Evolutionary conservation across 2,797 vertebrate genomes (phyloP), one percentile per base, ranked within the genome.

Genomic region (Sebastes matsubarae): DNA sequence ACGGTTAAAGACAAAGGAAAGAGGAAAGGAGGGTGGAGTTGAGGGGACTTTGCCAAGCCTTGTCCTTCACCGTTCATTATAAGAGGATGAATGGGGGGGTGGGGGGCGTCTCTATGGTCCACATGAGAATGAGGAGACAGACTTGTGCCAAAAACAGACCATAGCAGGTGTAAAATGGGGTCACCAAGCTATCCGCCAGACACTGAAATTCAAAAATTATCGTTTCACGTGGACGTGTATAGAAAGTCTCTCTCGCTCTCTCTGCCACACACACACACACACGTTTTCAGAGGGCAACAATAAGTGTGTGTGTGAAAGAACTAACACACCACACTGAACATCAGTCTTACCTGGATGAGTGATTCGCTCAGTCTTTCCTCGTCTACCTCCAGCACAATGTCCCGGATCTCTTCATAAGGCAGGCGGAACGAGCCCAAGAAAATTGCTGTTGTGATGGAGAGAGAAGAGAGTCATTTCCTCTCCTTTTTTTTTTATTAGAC

Each of bases 391-490:
- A 99, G 94, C 93, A 99, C 97, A 12, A 97, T 96, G 92, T 96
- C 97, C 92, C 97, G 97, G 88, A 99, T 99, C 94, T 99, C 98
- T 94, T 99, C 97, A 76, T 99, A 99, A 93, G 97, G 96, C 97
- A 99, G 97, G 81, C 99, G 97, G 90, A 98, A 99, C 71, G 99
- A 99, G 92, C 99, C 98, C 90, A 99, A 91, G 95, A 99, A 99
- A 95, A 99, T 99, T 87, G 99, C 99, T 99, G 94, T 95, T 90
- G 92, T 92, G 96, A 97, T 80, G 78, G 83, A 91, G 82, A 86
- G 75, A 88, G 83, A 85, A 91, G 76, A 94, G 90, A 80, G 81
- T 92, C 89, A 94, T 94, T 88, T 92, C 86, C 87, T 89, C 68
- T 75, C 27, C 61, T 66, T 72, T 86, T 87, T 55, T 74, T 79